Conservation (phyloP, 2,113 vertebrate species). For the Lagopus muta region DNA sequence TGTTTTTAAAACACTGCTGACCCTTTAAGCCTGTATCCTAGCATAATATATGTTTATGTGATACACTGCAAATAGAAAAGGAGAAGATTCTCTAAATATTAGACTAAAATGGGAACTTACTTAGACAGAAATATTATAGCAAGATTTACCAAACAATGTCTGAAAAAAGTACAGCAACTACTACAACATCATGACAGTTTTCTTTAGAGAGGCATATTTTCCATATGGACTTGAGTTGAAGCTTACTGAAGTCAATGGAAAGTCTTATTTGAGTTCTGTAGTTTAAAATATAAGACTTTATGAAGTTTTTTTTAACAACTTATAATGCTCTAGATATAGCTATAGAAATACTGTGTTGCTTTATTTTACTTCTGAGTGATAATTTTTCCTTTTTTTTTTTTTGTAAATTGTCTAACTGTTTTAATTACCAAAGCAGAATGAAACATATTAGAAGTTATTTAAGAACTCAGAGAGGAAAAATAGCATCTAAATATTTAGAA, state of each 20-base stretch:
- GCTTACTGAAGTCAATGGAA: neutral
- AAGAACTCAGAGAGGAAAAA: neutral
- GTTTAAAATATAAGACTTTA: neutral
- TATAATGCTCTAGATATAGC: neutral
- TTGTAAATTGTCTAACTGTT: neutral
- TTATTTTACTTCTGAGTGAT: neutral
- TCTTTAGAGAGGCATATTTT: constrained; percentile 47
- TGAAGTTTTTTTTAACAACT: accelerated
- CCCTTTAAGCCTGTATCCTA: constrained; percentile 76
- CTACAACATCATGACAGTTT: constrained; percentile 43
- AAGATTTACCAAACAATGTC: constrained; percentile 58
- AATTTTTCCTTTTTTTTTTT: neutral
- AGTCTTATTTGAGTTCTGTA: neutral
- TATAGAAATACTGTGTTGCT: neutral
- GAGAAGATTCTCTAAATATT: constrained; percentile 78
- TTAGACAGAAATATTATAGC: constrained; percentile 70
- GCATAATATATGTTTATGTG: constrained; percentile 78
- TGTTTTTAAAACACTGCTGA: constrained; percentile 84
- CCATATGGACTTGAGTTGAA: constrained; percentile 10
- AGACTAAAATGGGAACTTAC: constrained; percentile 75
- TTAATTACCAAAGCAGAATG: neutral
- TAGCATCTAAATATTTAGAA: neutral
- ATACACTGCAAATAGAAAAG: constrained; percentile 79
- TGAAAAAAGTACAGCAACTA: constrained; percentile 45
- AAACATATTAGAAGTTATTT: neutral